Percentiles rank a stretch among this genome's conserved stretches.
Evolutionary conservation across 1,140 invertebrate species (phyloP).

Genomic region (Apis cerana): DNA sequence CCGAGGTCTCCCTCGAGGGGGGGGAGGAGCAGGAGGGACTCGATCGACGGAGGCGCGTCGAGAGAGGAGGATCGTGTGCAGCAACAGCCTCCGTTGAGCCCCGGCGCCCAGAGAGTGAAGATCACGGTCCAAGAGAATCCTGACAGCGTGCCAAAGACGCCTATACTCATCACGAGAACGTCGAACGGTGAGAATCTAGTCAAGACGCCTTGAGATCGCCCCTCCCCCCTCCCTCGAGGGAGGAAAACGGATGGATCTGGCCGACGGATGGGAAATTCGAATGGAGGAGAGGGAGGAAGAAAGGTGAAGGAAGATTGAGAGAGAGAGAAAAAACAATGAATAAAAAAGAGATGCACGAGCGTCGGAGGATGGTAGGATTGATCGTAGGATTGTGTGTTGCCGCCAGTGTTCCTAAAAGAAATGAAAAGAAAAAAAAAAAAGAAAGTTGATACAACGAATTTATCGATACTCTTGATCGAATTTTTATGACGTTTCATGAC

Average conservation of each 20-base stretch:
- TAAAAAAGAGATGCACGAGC: too few species aligned
- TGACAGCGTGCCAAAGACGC: constrained; percentile 79
- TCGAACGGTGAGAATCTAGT: constrained; percentile 78
- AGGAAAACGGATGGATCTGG: too few species aligned
- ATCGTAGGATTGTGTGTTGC: constrained; percentile 30
- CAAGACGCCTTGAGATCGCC: constrained; percentile 71
- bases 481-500: constrained; percentile 19
- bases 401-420: constrained; percentile 50
- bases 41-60: too few species aligned
- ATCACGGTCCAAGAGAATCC: constrained; percentile 79
- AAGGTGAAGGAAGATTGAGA: neutral
- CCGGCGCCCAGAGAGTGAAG: constrained; percentile 78
- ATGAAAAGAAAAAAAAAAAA: too few species aligned
- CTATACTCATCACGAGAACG: constrained; percentile 77
- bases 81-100: constrained; percentile 69
- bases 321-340: too few species aligned
- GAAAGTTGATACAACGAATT: neutral
- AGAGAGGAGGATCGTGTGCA: neutral
- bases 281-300: neutral
- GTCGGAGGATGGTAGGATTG: neutral
- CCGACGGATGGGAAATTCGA: neutral
- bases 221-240: too few species aligned
- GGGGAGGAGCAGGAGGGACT: too few species aligned
- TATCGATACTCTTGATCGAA: neutral
- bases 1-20: too few species aligned